phyloP scores from a whole-genome alignment of 2,888 invertebrate species.

The Drepana falcataria region DNA sequence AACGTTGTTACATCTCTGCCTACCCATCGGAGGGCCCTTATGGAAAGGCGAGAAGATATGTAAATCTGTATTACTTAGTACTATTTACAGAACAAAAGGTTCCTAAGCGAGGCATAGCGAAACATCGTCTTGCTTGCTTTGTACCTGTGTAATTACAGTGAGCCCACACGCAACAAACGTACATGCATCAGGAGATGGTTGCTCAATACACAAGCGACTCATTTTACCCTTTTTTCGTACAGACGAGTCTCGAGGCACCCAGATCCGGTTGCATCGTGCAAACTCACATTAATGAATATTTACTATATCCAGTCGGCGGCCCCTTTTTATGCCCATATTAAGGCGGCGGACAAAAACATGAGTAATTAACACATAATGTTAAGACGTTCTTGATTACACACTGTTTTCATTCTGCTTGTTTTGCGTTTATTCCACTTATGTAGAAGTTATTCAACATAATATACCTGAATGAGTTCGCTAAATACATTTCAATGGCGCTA shows the following conservation, averaged over 20 bases:
- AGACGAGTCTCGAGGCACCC: conserved; percentile 11
- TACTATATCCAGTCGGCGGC: conserved; percentile 37
- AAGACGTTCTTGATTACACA: conserved; percentile 17
- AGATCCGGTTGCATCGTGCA: conserved; percentile 34
- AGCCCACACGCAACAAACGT: conserved; percentile 36
- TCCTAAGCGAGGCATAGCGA: conserved; percentile 8
- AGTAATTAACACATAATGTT: conserved; percentile 35
- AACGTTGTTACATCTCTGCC: too few relatives aligned
- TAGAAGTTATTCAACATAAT: not conserved
- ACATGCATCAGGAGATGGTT: conserved; percentile 19
- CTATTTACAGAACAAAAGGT: too few relatives aligned
- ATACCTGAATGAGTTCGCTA: not conserved
- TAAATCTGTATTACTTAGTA: too few relatives aligned
- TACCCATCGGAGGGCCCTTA: too few relatives aligned
- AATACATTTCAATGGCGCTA: not conserved
- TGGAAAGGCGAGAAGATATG: too few relatives aligned
- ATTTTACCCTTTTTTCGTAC: conserved; percentile 15
- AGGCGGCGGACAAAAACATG: conserved; percentile 19
- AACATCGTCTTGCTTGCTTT: conserved; percentile 17
- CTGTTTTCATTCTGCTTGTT: conserved; percentile 13
- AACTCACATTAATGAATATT: conserved; percentile 49
- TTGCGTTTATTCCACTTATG: conserved; percentile 19
- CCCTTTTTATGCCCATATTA: conserved; percentile 28
- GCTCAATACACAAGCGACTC: conserved; percentile 22
- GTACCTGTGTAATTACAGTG: conserved; percentile 32